Conservation (phyloP, 2,888 invertebrate genomes). For the Luperina nickerlii region DNA sequence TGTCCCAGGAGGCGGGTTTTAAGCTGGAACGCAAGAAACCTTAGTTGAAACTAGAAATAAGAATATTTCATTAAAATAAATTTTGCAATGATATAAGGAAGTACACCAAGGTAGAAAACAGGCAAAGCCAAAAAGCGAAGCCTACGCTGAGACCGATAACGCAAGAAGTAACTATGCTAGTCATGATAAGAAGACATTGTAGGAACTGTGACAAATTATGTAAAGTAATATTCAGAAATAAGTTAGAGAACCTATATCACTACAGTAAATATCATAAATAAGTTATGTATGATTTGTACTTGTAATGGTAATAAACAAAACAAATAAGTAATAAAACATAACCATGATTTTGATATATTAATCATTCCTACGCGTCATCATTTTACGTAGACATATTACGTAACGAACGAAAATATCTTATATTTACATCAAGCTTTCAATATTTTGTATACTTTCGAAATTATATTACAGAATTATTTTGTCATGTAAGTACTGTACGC, state of each 20-base stretch:
- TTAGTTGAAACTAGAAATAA: slow-evolving; percentile 12
- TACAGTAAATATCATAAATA: neutral
- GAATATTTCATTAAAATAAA: neutral
- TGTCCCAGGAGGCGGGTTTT: slow-evolving; percentile 14
- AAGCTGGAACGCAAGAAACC: slow-evolving; percentile 25
- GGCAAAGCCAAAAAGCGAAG: neutral
- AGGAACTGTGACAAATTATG: neutral
- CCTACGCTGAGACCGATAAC: neutral
- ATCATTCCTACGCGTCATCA: slow-evolving; percentile 12
- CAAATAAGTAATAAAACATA: slow-evolving; percentile 8
- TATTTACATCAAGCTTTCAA: slow-evolving; percentile 5
- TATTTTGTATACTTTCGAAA: slow-evolving; percentile 24
- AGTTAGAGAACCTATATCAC: neutral
- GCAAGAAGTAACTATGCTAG: neutral
- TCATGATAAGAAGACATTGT: neutral
- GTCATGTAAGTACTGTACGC: neutral
- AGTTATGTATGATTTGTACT: slow-evolving; percentile 2
- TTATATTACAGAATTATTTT: slow-evolving; percentile 6
- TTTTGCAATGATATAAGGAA: neutral
- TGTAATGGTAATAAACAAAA: slow-evolving; percentile 12
- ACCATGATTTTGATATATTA: slow-evolving; percentile 20
- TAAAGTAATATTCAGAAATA: neutral
- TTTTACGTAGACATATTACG: slow-evolving; percentile 10
- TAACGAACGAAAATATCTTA: slow-evolving; percentile 18
- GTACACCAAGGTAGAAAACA: neutral